phyloP scores from a whole-genome alignment of 2,113 vertebrate genomes.

The Montifringilla adamsi region DNA sequence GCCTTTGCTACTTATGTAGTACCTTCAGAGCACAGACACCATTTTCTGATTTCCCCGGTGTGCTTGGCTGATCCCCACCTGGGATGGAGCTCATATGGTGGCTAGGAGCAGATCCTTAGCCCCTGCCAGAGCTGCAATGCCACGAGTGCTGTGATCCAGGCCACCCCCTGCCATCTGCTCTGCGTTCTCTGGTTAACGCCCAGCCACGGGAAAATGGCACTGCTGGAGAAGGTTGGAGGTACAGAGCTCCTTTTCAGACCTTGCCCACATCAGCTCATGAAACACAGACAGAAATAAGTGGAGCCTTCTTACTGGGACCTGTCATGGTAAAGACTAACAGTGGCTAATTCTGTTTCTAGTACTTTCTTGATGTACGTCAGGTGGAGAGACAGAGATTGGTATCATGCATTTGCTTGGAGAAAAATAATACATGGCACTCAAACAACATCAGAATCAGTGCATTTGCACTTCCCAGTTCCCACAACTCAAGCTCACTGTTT shows the following conservation, averaged over 20 bases:
- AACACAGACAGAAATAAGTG: background rate
- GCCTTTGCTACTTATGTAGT: background rate
- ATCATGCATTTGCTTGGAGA: background rate
- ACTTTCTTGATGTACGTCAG: background rate
- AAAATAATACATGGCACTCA: background rate
- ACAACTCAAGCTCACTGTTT: background rate
- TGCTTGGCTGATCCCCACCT: background rate
- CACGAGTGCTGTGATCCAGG: rapidly evolving
- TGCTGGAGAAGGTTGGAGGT: background rate
- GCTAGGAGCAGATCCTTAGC: background rate
- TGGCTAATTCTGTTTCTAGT: background rate
- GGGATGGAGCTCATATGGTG: background rate
- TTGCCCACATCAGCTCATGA: background rate
- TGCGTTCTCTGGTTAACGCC: background rate
- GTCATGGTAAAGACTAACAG: background rate
- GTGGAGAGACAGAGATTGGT: background rate
- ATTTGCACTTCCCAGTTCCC: background rate
- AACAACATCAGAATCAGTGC: background rate
- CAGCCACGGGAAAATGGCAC: background rate
- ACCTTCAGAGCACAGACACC: background rate
- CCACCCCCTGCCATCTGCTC: background rate
- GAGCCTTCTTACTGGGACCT: background rate
- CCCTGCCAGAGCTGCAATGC: background rate
- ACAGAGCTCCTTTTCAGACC: background rate
- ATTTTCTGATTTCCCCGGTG: background rate